Evolutionary conservation across 2,113 vertebrate species (phyloP).

Genomic region (Centropus bengalensis): DNA sequence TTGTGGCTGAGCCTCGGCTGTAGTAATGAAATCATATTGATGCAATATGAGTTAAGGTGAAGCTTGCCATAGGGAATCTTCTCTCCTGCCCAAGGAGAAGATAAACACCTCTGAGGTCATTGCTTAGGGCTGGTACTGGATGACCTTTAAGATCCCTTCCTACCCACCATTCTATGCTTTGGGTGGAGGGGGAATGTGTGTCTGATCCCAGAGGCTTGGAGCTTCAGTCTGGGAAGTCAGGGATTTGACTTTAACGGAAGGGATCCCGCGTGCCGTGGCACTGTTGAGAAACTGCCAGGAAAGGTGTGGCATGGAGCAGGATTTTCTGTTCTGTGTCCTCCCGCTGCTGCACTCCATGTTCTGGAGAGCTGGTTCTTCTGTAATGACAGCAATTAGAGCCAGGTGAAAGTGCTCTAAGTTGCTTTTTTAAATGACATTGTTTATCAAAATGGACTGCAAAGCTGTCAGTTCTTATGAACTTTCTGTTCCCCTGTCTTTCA

Average conservation of each 20-base stretch:
- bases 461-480: accelerated
- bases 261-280: neutral
- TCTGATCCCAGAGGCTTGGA: neutral
- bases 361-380: neutral
- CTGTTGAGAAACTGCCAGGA: neutral
- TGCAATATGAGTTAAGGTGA: neutral
- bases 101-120: accelerated
- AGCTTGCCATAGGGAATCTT: neutral
- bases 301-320: neutral
- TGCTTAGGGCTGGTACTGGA: neutral
- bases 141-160: too few species aligned
- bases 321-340: neutral
- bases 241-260: neutral
- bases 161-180: neutral
- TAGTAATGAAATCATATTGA: neutral
- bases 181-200: neutral
- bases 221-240: neutral
- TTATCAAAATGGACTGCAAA: neutral
- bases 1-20: neutral
- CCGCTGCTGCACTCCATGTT: accelerated
- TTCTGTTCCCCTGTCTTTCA: neutral
- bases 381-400: neutral
- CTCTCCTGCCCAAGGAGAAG: neutral
- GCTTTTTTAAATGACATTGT: neutral
- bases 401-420: neutral